Conservation (phyloP, 2,113 vertebrate species). For the Misgurnus mizolepis region DNA sequence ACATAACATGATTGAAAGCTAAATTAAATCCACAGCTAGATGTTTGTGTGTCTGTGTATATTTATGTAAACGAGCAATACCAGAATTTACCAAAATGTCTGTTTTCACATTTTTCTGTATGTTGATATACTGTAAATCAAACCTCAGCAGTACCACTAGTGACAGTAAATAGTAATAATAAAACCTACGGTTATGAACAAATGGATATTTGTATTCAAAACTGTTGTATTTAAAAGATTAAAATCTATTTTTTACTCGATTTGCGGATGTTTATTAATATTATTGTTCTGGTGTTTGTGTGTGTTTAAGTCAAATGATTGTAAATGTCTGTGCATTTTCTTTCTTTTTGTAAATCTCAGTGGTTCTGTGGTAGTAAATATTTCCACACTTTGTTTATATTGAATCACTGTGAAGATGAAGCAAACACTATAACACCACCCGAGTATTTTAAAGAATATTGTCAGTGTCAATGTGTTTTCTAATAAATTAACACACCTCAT, state of each 20-base stretch:
- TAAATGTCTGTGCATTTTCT: conserved; percentile 68
- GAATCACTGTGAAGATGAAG: conserved; percentile 77
- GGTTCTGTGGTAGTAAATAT: conserved; percentile 72
- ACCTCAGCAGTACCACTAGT: conserved; percentile 75
- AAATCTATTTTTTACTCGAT: conserved; percentile 86
- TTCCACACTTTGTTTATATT: conserved; percentile 74
- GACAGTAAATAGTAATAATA: conserved; percentile 67
- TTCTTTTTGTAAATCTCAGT: conserved; percentile 62
- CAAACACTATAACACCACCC: conserved; percentile 69
- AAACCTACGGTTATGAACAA: conserved; percentile 74
- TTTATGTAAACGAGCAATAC: conserved; percentile 83
- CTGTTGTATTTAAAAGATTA: conserved; percentile 82
- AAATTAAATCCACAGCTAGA: conserved; percentile 67
- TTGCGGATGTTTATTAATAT: conserved; percentile 79
- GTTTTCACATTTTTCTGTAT: conserved; percentile 75
- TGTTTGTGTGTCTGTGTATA: conserved; percentile 74
- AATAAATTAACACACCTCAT: conserved; percentile 77
- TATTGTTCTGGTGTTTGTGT: conserved; percentile 68
- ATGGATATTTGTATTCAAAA: conserved; percentile 84
- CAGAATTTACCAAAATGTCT: conserved; percentile 79
- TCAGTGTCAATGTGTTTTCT: conserved; percentile 79
- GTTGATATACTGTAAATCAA: conserved; percentile 77
- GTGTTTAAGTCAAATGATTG: conserved; percentile 68
- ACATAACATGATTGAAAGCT: conserved; percentile 60
- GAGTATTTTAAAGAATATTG: conserved; percentile 71